Evolutionary conservation across 1,140 invertebrate species (phyloP).

Genomic region (Drosophila kepulauana): DNA sequence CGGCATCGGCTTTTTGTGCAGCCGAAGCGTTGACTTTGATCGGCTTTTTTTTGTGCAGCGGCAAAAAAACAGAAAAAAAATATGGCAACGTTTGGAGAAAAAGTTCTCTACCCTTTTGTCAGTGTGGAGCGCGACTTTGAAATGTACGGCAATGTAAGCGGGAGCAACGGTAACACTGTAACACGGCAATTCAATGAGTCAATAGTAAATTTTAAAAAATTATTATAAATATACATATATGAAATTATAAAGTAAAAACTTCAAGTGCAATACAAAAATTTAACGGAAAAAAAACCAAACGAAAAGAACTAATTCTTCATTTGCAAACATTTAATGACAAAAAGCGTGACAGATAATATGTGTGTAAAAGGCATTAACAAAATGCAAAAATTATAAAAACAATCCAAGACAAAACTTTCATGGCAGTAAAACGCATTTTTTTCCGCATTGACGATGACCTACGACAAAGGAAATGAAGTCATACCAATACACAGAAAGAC

Average conservation of each 20-base stretch:
- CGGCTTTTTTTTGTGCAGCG: constrained; percentile 20
- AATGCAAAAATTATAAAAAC: background rate
- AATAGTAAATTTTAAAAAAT: constrained; percentile 22
- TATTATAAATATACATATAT: background rate
- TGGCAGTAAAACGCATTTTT: constrained; percentile 69
- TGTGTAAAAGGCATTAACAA: background rate
- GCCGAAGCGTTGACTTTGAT: constrained; percentile 50
- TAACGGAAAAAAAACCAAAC: constrained; percentile 10
- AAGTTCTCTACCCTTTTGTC: constrained; percentile 83
- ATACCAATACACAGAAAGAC: constrained; percentile 67
- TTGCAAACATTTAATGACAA: background rate
- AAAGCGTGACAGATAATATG: background rate
- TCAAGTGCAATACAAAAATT: constrained; percentile 28
- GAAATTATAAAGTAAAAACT: constrained; percentile 14
- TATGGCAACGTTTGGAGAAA: constrained; percentile 76
- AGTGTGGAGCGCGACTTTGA: constrained; percentile 82
- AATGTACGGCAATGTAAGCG: constrained; percentile 64
- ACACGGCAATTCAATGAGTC: constrained; percentile 15
- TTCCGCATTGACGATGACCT: constrained; percentile 80
- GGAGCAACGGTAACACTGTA: constrained; percentile 42
- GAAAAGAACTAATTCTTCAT: background rate
- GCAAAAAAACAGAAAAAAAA: constrained; percentile 27
- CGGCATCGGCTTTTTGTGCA: constrained; percentile 9
- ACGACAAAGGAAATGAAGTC: constrained; percentile 85
- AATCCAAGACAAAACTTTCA: constrained; percentile 35